phyloP scores from a whole-genome alignment of 2,888 invertebrate genomes.

The Stratiomys singularior region DNA sequence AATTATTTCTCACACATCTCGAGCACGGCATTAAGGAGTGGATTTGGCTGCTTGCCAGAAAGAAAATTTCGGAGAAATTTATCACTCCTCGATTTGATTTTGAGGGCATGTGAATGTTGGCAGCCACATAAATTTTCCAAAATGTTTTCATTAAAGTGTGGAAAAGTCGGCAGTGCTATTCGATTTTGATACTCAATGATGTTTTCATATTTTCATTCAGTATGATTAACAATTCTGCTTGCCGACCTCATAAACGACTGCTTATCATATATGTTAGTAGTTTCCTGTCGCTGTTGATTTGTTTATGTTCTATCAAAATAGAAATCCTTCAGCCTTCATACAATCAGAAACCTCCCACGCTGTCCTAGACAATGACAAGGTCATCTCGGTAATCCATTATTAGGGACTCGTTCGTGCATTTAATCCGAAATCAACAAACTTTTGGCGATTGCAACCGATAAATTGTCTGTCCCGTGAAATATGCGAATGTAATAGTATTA shows the following conservation, averaged over 20 bases:
- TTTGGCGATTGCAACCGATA: background rate
- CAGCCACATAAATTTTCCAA: conserved; percentile 10
- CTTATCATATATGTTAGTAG: background rate
- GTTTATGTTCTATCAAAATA: background rate
- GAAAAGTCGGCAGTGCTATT: background rate
- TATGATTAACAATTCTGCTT: background rate
- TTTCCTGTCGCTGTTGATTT: background rate
- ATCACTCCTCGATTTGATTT: conserved; percentile 22
- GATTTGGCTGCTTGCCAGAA: background rate
- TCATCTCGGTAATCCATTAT: no score
- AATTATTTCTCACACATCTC: conserved; percentile 4
- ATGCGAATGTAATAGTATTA: background rate
- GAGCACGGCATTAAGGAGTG: background rate
- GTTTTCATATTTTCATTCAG: no score
- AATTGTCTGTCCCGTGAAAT: background rate
- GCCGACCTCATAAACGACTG: background rate
- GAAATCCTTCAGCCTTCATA: background rate
- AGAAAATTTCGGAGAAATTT: conserved; percentile 14
- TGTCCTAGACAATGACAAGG: no score
- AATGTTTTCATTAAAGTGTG: conserved; percentile 1
- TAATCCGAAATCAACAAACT: no score
- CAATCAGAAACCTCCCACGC: no score
- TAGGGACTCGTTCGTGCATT: no score
- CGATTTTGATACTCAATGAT: background rate
- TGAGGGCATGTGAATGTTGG: background rate